Percentiles rank a stretch among this genome's conserved stretches.
Evolutionary conservation across 2,888 invertebrate species (phyloP).

Genomic region (Drosophila setosimentum): DNA sequence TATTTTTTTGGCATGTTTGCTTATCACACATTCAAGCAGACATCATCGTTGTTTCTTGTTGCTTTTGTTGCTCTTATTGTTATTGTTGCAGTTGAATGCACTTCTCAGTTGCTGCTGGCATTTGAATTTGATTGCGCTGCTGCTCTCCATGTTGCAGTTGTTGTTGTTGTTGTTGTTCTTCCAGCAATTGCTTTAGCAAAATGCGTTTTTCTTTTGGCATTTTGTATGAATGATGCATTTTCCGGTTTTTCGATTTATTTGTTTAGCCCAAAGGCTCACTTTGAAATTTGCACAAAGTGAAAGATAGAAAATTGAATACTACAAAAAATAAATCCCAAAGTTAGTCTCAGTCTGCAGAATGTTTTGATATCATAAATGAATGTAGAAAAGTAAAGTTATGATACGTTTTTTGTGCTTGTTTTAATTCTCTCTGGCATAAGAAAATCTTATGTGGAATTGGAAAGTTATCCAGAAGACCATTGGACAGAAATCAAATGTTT

Average conservation of each 20-base stretch:
- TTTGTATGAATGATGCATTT: slow-evolving; percentile 21
- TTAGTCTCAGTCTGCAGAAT: neutral
- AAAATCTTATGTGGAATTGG: neutral
- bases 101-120: slow-evolving; percentile 52
- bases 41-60: slow-evolving; percentile 31
- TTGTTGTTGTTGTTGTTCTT: neutral
- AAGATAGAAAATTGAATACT: neutral
- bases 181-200: slow-evolving; percentile 22
- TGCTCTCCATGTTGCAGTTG: slow-evolving; percentile 3
- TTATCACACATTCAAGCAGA: slow-evolving; percentile 49
- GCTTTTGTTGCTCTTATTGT: slow-evolving; percentile 1
- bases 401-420: neutral
- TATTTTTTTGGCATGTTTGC: slow-evolving; percentile 63
- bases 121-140: slow-evolving; percentile 54
- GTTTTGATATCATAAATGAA: neutral
- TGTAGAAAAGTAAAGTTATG: neutral
- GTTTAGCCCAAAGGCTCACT: neutral
- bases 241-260: slow-evolving; percentile 2
- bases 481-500: neutral
- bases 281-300: neutral
- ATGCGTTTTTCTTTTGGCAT: slow-evolving; percentile 22
- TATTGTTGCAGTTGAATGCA: slow-evolving; percentile 54
- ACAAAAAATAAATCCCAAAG: neutral
- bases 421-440: neutral
- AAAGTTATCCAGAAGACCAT: neutral